A percentile compares a stretch with the other conserved stretches of the same genome.
These are phyloP conservation scores for human DNA, from an alignment of 2,113 vertebrate genomes.

Conservation along the genomic window DNA sequence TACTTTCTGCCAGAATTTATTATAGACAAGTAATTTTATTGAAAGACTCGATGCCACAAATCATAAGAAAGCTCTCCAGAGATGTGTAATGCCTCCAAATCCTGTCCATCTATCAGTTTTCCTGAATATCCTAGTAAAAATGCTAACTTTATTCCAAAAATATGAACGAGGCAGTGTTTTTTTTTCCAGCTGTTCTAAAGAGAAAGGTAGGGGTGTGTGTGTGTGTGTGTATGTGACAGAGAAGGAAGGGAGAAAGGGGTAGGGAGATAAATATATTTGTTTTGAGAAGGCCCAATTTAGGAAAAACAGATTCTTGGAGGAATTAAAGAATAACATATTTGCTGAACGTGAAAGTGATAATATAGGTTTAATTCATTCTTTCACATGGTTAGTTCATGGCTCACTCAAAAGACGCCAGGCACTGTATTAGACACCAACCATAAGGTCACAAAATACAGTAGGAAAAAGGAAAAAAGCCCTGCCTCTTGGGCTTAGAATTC, in stretches of 20 bases:
- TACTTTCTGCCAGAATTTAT: conserved; percentile 47
- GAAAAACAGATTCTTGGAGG: neutral
- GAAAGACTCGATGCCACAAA: neutral
- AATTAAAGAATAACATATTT: neutral
- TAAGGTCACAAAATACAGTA: neutral
- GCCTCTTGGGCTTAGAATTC: neutral
- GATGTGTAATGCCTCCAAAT: neutral
- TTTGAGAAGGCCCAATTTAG: conserved; percentile 15
- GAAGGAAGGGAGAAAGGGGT: neutral
- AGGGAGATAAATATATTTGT: neutral
- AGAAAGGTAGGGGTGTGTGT: neutral
- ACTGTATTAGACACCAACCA: neutral
- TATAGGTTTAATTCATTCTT: neutral
- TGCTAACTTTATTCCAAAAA: neutral
- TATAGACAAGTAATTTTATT: conserved; percentile 11
- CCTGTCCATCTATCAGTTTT: neutral
- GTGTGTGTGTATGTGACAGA: neutral
- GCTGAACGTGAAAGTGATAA: neutral
- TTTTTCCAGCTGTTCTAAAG: neutral
- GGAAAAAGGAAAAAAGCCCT: neutral
- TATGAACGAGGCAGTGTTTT: neutral
- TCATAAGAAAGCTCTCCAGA: neutral
- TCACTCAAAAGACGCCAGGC: neutral
- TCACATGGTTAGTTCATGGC: neutral
- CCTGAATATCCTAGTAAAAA: neutral